Base-by-base conservation (phyloP, 2,797 vertebrate genomes). In the Darevskia mixta region DNA sequence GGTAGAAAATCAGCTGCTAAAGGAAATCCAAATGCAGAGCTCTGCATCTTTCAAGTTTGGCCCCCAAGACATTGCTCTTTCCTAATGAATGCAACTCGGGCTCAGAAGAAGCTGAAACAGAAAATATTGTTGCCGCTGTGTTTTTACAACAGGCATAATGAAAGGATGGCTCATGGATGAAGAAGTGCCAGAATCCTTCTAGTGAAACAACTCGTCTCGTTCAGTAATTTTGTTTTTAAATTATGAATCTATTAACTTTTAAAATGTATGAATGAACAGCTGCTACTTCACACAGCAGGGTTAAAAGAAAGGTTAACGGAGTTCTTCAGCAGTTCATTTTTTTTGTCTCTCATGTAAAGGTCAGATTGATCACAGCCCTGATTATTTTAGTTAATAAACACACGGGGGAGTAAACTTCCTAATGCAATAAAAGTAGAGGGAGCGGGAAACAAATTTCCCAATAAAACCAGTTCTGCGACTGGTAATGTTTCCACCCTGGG, bases 171-270 rank as follows among this genome's bases (percentile, higher is more conserved):
- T 71, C 73, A 61, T 41, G 17, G 43, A 77, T 79, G 49, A 67
- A 38, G n/a, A 84, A 38, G 55, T 83, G 58, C 61, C 55, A 32
- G 20, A n/a, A 73, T 13, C 67, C 77, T 27, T 75, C 58, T 87
- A 69, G 43, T 80, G 29, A 67, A 87, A 75, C 27, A n/a, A 41
- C 75, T 79, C 41, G n/a, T 38, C 58, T 75, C 61, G 29, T 69
- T 75, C 66, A 87, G 75, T 41, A 84, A 75, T 67, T 84, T 83
- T 84, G 78, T 84, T 90, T 77, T 76, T 79, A 80, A 87, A 35
- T 84, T 64, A 69, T 84, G 82, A n/a, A 75, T 83, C 67, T 71
- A 78, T 78, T 86, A 64, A 82, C 73, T 78, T 82, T 88, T 88
- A 86, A 89, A 83, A 27, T 75, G 6, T 87, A 55, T 13, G 81